phyloP scores from a whole-genome alignment of 2,888 invertebrate genomes.

The Chorisops tibialis region DNA sequence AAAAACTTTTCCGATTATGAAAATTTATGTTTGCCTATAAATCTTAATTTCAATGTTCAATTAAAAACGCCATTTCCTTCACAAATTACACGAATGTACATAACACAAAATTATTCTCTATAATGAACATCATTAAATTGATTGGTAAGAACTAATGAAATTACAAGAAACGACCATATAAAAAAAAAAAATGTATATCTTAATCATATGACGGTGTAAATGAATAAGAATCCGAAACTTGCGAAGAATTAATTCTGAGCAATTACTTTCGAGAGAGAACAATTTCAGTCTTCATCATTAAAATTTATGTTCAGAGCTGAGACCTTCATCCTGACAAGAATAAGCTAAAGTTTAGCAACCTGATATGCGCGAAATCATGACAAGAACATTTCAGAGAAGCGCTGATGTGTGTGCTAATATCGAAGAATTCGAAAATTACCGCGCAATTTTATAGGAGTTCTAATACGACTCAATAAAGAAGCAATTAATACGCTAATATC shows the following conservation, averaged over 20 bases:
- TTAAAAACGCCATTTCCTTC: slow-evolving; percentile 5
- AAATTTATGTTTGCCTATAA: background rate
- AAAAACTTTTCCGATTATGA: background rate
- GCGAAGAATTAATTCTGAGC: background rate
- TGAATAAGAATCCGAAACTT: background rate
- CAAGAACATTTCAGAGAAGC: too few species aligned
- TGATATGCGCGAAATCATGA: background rate
- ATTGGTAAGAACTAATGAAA: slow-evolving; percentile 7
- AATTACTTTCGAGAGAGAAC: background rate
- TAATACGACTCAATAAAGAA: too few species aligned
- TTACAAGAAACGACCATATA: background rate
- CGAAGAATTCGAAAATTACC: too few species aligned
- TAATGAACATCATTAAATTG: slow-evolving; percentile 16
- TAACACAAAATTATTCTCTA: slow-evolving; percentile 7
- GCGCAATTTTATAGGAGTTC: too few species aligned
- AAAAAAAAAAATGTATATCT: too few species aligned
- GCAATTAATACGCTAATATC: too few species aligned
- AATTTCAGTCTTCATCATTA: slow-evolving; percentile 2
- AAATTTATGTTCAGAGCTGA: background rate
- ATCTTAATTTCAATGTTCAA: slow-evolving; percentile 13
- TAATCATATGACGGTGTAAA: too few species aligned
- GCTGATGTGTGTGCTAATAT: too few species aligned
- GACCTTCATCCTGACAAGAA: background rate
- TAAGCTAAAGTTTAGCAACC: slow-evolving; percentile 8
- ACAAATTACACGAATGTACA: slow-evolving; percentile 11